Base-by-base conservation (phyloP, 2,888 invertebrate genomes). In the Poecilus cupreus region DNA sequence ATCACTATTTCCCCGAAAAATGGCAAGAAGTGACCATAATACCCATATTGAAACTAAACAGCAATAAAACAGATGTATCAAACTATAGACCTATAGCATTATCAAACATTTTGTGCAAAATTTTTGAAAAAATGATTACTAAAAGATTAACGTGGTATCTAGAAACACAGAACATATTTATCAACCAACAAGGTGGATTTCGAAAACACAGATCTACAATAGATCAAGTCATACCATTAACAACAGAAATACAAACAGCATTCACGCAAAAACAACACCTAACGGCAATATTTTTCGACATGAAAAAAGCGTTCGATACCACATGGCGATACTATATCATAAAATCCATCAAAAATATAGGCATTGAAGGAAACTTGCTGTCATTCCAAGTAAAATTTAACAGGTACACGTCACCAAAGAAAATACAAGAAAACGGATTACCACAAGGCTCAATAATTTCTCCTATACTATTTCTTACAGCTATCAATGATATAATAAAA, bases 361-460 rank as follows among this genome's bases (percentile, higher is more conserved):
- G n/a, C 4, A 20, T 57, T 11, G 11, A 57, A 57, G 22, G 57
- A 8, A 16, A 20, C 6, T 22, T 57, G 57, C 18, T 22, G 6
- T 10, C 64, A 24, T 83, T 83, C 18, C 5, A 43, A 70, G 77
- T 83, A 8, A 74, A 43, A 13, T 22, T 81, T 10, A 20, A 82
- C 57, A 43, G 82, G 76, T 11, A 8, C 32, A 11, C 46, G 39
- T 10, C 60, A 70, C 10, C 60, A 43, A 22, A 8, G 26, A 39
- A 24, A 43, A 6, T 8, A 2, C 26, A 70, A 32, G 26, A 82
- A 60, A 82, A 82, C 81, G 82, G 82, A 5, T 75, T 74, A 11
- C 78, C 83, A n/a, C 80, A 83, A 70, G 82, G 81, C 10, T 83
- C 83, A 8, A 74, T 82, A 5, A 18, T 82, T 18, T 80, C 80